Evolutionary conservation across 2,797 vertebrate species (phyloP).

Genomic region (Hemitrygon akajei): DNA sequence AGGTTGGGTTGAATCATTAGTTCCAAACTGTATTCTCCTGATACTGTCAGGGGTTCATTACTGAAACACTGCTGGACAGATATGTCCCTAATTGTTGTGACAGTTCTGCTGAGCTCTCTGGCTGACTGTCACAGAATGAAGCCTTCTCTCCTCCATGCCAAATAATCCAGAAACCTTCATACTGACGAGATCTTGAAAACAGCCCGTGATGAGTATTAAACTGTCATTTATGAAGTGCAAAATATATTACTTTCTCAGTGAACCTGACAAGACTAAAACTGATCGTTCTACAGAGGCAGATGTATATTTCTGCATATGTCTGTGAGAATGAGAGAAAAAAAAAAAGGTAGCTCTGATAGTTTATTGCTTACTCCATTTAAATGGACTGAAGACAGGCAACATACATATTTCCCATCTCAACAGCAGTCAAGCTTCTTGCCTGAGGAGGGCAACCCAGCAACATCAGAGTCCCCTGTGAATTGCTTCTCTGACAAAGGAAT

Average conservation of each 20-base stretch:
- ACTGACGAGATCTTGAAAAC: constrained; percentile 3
- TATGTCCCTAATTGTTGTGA: constrained; percentile 9
- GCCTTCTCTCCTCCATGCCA: background rate
- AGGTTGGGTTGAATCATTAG: background rate
- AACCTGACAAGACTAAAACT: background rate
- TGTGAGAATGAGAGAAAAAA: background rate
- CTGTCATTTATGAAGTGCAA: constrained; percentile 24
- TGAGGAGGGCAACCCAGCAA: background rate
- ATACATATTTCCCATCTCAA: background rate
- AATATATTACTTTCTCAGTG: constrained; percentile 9
- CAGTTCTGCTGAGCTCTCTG: background rate
- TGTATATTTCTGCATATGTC: background rate
- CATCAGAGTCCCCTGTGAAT: background rate
- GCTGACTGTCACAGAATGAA: background rate
- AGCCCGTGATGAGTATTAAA: background rate
- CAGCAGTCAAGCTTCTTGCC: background rate
- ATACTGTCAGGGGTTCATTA: background rate
- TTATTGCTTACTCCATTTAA: background rate
- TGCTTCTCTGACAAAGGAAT: constrained; percentile 1
- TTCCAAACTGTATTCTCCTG: background rate
- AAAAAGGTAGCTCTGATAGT: background rate
- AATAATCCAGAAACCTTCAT: constrained; percentile 1
- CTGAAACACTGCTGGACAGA: background rate
- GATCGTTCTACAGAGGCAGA: background rate
- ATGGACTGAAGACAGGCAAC: background rate